Conservation (phyloP, 2,113 vertebrate species). For the Ptychochromis oligacanthus region DNA sequence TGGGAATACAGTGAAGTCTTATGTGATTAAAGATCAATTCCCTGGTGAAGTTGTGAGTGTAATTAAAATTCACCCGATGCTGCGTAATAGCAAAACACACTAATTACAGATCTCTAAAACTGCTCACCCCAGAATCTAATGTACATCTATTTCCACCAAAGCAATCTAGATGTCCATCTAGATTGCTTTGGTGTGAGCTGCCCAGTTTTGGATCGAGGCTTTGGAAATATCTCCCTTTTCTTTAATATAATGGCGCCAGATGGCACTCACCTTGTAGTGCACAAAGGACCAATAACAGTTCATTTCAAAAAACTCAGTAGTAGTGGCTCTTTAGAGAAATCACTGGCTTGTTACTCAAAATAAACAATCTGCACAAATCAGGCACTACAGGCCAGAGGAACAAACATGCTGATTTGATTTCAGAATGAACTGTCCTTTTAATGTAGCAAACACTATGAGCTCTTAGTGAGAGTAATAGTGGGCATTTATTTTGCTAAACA, state of each 20-base stretch:
- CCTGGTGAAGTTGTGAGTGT: not conserved
- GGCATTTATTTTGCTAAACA: conserved; percentile 5
- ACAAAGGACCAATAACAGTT: no score
- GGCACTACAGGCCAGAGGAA: not conserved
- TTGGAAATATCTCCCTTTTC: no score
- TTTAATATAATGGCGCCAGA: no score
- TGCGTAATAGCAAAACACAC: not conserved
- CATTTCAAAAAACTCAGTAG: no score
- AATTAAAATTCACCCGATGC: not conserved
- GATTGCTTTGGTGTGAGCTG: not conserved
- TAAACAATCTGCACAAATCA: not conserved
- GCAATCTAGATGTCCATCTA: no score
- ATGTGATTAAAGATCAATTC: conserved; percentile 19
- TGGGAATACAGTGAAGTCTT: not conserved
- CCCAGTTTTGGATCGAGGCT: not conserved
- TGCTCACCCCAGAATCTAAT: not conserved
- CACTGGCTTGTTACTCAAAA: no score
- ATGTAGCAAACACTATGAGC: not conserved
- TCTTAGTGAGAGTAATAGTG: not conserved
- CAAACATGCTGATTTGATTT: not conserved
- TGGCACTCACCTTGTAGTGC: no score
- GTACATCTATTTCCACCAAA: no score
- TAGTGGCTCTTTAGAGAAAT: no score
- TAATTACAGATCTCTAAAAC: not conserved
- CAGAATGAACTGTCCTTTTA: not conserved